Percentiles rank a stretch among this genome's conserved stretches.
These are phyloP conservation scores for Orientallactaga bullata DNA, from an alignment of 2,113 vertebrate genomes.

Conservation along the genomic window DNA sequence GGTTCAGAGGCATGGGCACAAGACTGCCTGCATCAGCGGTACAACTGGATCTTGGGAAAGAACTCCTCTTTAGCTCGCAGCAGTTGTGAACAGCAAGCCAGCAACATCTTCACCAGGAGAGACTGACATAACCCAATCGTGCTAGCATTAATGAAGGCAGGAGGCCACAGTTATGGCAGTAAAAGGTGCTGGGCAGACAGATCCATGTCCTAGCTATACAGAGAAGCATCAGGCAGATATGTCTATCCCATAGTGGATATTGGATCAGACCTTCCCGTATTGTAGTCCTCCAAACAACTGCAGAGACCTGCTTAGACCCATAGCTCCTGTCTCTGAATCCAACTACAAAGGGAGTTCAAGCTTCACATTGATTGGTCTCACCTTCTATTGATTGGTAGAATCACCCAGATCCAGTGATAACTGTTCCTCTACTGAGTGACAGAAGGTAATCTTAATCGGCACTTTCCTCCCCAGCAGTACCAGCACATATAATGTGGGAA, in stretches of 20 bases:
- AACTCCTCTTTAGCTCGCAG: background rate
- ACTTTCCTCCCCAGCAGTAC: background rate
- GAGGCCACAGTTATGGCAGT: background rate
- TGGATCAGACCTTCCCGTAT: fast-evolving
- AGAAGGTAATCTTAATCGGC: background rate
- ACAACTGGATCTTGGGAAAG: too few relatives aligned
- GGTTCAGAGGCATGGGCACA: too few relatives aligned
- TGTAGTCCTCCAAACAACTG: background rate
- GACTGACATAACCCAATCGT: background rate
- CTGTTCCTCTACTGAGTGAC: background rate
- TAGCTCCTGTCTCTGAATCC: background rate
- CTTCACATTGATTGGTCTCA: background rate
- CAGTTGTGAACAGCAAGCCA: background rate
- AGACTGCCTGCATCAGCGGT: too few relatives aligned
- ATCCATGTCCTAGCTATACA: background rate
- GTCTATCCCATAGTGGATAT: background rate
- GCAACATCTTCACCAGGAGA: background rate
- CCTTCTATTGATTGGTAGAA: background rate
- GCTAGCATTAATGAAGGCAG: background rate
- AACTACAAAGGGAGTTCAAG: background rate
- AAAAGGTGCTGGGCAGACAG: fast-evolving
- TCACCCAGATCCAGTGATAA: background rate
- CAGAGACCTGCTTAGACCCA: background rate
- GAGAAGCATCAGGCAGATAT: background rate
- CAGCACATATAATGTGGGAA: background rate